phyloP scores from a whole-genome alignment of 1,140 invertebrate genomes.

The Tetranychus cinnabarinus region DNA sequence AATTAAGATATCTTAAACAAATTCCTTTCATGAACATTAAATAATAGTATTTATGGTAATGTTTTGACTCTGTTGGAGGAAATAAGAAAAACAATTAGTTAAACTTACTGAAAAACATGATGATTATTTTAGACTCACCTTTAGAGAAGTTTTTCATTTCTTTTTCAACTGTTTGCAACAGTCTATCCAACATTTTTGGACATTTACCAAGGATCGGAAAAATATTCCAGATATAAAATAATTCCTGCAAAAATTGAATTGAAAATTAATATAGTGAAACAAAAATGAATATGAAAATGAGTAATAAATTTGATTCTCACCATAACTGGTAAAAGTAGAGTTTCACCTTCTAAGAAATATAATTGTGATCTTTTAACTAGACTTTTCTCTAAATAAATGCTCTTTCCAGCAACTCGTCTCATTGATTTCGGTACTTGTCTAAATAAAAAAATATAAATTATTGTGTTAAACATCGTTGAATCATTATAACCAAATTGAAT shows the following conservation, averaged over 20 bases:
- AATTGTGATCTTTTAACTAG: slow-evolving; percentile 54
- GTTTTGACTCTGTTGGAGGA: neutral
- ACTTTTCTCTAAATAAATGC: slow-evolving; percentile 88
- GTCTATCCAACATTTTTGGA: neutral
- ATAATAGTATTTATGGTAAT: neutral
- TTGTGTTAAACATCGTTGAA: neutral
- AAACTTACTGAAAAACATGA: too few relatives aligned
- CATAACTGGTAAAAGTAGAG: slow-evolving; percentile 38
- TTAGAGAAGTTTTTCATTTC: slow-evolving; percentile 15
- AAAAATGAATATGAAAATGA: neutral
- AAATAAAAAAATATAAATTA: slow-evolving; percentile 12
- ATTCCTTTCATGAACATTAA: neutral
- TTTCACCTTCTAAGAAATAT: slow-evolving; percentile 45
- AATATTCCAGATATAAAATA: slow-evolving; percentile 82
- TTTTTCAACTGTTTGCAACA: neutral
- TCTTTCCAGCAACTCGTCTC: slow-evolving; percentile 80
- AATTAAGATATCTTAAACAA: neutral
- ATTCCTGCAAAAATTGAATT: slow-evolving; percentile 29
- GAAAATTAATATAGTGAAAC: neutral
- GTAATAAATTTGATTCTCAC: slow-evolving; percentile 12
- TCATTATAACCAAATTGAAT: neutral
- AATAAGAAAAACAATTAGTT: neutral
- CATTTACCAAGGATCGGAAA: slow-evolving; percentile 25
- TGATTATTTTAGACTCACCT: neutral
- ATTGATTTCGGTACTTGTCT: slow-evolving; percentile 54